Percentiles rank a stretch among this genome's conserved stretches.
phyloP scores from a whole-genome alignment of 1,140 invertebrate species.

The Neoseiulus cucumeris region DNA sequence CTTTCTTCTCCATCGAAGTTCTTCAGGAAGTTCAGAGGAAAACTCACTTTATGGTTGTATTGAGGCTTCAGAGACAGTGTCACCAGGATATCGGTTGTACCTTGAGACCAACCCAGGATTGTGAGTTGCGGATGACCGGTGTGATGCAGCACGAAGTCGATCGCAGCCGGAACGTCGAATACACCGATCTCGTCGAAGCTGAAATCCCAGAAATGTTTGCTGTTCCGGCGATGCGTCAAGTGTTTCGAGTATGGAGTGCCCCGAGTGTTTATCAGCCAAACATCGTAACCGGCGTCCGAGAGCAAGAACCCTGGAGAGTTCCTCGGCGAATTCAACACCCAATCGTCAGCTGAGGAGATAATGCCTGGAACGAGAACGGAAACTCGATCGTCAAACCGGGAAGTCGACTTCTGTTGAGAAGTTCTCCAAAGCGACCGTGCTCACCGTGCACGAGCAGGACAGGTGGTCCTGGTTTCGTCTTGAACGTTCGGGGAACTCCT shows the following conservation, averaged over 20 bases:
- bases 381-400: neutral
- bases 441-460: neutral
- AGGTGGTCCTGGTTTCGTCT: neutral
- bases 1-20: no score
- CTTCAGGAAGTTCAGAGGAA: no score
- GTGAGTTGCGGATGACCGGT: neutral
- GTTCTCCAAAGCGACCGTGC: neutral
- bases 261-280: neutral
- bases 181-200: neutral
- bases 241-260: constrained; percentile 2
- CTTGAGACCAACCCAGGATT: neutral
- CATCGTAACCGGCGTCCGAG: neutral
- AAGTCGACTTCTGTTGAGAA: neutral
- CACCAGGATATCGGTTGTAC: neutral
- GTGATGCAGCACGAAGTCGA: neutral
- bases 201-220: neutral
- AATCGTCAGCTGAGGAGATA: constrained; percentile 2
- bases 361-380: neutral
- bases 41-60: neutral
- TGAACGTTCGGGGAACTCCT: neutral
- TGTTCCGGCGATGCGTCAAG: neutral
- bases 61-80: neutral
- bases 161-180: neutral
- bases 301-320: neutral
- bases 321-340: neutral